phyloP scores from a whole-genome alignment of 1,140 invertebrate genomes.

The Brachionus rubens region DNA sequence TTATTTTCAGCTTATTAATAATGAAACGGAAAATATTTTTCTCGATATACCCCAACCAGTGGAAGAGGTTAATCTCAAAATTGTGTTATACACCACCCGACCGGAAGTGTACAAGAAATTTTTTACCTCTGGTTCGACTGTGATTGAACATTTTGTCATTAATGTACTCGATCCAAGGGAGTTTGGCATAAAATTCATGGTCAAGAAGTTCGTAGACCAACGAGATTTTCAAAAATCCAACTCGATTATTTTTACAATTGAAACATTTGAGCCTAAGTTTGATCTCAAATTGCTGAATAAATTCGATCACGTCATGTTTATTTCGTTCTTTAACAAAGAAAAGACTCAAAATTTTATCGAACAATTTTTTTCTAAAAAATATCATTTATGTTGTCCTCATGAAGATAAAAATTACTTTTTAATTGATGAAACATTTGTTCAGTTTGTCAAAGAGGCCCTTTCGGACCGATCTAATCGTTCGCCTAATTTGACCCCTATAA shows the following conservation, averaged over 20 bases:
- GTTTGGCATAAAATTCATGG: not conserved
- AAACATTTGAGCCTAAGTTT: not conserved
- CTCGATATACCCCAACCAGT: not conserved
- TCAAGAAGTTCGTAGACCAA: not conserved
- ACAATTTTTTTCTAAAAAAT: not conserved
- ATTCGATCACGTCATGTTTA: not conserved
- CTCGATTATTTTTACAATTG: constrained; percentile 4
- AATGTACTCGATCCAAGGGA: constrained; percentile 15
- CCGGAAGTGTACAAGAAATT: not conserved
- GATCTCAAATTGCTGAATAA: not conserved
- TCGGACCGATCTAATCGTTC: not conserved
- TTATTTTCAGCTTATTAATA: constrained; percentile 18
- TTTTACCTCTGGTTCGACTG: not conserved
- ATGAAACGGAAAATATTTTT: not conserved
- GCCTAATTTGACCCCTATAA: not conserved
- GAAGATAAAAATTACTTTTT: not conserved
- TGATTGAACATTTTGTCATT: not conserved
- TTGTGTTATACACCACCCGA: not conserved
- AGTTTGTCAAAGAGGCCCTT: not conserved
- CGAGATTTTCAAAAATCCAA: not conserved
- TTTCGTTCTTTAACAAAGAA: constrained; percentile 17
- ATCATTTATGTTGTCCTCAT: not conserved
- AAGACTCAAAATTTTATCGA: not conserved
- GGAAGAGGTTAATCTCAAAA: constrained; percentile 13
- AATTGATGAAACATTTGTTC: not conserved